Conservation (phyloP, 2,888 invertebrate species). For the Synanthedon formicaeformis region DNA sequence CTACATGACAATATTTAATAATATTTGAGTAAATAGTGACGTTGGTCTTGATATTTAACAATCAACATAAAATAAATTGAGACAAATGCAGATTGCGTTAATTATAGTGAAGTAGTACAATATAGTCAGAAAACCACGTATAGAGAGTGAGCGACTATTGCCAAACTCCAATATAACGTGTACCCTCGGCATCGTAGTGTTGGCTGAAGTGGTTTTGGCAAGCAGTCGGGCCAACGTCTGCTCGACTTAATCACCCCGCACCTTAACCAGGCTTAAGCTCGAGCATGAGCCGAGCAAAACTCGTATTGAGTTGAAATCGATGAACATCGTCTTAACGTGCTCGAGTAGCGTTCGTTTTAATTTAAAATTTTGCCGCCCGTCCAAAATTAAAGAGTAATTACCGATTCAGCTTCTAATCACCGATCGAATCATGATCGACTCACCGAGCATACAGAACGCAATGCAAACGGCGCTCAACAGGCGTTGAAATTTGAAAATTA, state of each 20-base stretch:
- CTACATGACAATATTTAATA: too few species aligned
- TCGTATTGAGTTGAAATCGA: constrained; percentile 55
- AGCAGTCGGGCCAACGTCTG: constrained; percentile 43
- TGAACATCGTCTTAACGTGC: constrained; percentile 38
- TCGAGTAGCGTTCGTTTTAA: constrained; percentile 26
- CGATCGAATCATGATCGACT: background rate
- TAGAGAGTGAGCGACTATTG: constrained; percentile 25
- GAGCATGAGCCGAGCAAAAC: constrained; percentile 30
- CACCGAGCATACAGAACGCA: background rate
- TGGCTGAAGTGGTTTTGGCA: constrained; percentile 60
- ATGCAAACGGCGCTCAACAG: constrained; percentile 47
- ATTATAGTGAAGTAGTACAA: constrained; percentile 25
- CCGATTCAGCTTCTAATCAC: background rate
- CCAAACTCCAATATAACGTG: constrained; percentile 45
- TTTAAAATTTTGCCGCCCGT: background rate
- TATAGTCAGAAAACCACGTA: constrained; percentile 26
- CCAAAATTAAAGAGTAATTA: constrained; percentile 4
- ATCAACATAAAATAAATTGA: background rate
- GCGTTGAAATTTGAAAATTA: constrained; percentile 63
- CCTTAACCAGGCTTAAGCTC: constrained; percentile 42
- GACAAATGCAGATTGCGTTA: background rate
- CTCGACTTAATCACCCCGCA: constrained; percentile 54
- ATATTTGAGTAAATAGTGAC: too few species aligned
- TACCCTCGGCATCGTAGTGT: constrained; percentile 20
- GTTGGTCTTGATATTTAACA: too few species aligned